Conservation (phyloP, 2,797 vertebrate genomes). For the Coregonus suidteri region DNA sequence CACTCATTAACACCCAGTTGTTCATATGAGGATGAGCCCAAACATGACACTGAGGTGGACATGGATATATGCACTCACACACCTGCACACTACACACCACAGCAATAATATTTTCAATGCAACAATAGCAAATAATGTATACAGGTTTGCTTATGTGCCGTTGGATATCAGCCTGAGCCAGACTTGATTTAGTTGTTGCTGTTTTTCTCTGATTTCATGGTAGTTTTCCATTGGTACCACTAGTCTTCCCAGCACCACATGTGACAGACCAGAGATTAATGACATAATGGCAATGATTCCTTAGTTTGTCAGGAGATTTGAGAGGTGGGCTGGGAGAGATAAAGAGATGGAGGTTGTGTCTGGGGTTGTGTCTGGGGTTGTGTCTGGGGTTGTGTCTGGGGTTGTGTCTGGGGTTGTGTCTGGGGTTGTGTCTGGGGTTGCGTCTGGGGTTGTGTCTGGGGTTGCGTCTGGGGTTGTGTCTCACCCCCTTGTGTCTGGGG, state of each 20-base stretch:
- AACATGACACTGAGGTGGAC: background rate
- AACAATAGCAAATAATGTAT: background rate
- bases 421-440: background rate
- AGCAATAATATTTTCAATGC: background rate
- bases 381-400: too few species aligned
- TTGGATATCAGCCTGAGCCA: conserved; percentile 8
- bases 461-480: too few species aligned
- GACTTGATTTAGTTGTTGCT: conserved; percentile 15
- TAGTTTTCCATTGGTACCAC: conserved; percentile 31
- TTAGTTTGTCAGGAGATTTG: conserved; percentile 22
- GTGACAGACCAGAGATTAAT: conserved; percentile 6
- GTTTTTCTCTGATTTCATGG: conserved; percentile 28
- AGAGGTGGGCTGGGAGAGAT: background rate
- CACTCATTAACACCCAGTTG: background rate
- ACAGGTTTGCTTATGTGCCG: conserved; percentile 2
- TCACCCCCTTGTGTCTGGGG: too few species aligned
- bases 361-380: background rate
- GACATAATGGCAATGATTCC: conserved; percentile 35
- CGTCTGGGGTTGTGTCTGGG: too few species aligned
- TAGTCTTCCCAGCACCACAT: conserved; percentile 10
- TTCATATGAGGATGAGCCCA: background rate
- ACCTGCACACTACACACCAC: background rate
- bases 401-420: too few species aligned
- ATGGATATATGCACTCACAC: background rate
- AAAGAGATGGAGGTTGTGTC: background rate